These are phyloP conservation scores for Adelges cooleyi DNA, from an alignment of 1,140 invertebrate species.

Conservation along the genomic window DNA sequence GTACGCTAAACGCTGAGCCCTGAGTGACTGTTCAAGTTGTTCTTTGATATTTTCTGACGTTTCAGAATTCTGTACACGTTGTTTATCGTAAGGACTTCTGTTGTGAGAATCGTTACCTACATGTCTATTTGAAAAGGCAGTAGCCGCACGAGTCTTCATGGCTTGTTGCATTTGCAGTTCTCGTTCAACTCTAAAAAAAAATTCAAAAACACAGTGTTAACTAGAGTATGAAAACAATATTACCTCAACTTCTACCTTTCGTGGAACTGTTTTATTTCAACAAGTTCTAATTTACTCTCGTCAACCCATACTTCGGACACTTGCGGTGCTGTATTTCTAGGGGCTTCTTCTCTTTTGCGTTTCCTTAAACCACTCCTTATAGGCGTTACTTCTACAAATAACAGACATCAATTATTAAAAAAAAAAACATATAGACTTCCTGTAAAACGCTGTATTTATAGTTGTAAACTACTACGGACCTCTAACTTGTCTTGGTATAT, in stretches of 20 bases:
- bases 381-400: constrained; percentile 69
- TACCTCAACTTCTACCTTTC: constrained; percentile 42
- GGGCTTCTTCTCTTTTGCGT: constrained; percentile 77
- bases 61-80: background rate
- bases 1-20: constrained; percentile 8
- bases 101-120: constrained; percentile 4
- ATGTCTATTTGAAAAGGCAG: constrained; percentile 11
- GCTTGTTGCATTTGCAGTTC: constrained; percentile 25
- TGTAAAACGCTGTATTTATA: background rate
- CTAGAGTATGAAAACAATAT: too few species aligned
- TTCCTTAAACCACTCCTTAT: constrained; percentile 77
- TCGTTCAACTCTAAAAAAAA: constrained; percentile 15
- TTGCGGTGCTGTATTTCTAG: constrained; percentile 78
- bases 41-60: constrained; percentile 7
- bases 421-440: background rate
- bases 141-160: constrained; percentile 16
- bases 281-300: constrained; percentile 88
- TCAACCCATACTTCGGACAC: constrained; percentile 91
- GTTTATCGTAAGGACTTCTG: constrained; percentile 7
- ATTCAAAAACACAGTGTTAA: too few species aligned
- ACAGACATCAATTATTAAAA: constrained; percentile 24
- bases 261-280: constrained; percentile 93
- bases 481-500: constrained; percentile 80
- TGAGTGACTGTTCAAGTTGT: constrained; percentile 16
- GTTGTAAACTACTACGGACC: constrained; percentile 41